Conservation (phyloP, 2,888 invertebrate species). For the Zaprionus bogoriensis region DNA sequence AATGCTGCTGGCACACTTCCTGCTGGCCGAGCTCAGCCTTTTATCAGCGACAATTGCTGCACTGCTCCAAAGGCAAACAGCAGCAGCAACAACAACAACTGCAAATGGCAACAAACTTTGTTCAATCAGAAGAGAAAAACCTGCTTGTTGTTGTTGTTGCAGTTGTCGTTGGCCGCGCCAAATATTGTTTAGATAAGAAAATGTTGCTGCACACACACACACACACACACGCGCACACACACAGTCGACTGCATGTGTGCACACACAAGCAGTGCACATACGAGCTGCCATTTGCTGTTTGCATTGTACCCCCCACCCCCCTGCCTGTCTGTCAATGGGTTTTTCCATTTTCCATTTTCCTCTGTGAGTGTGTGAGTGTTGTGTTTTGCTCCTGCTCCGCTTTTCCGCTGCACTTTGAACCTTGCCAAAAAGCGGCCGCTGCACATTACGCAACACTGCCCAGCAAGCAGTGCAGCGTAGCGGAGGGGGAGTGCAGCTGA, state of each 20-base stretch:
- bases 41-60: constrained; percentile 52
- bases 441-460: constrained; percentile 36
- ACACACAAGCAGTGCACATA: constrained; percentile 24
- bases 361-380: background rate
- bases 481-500: background rate
- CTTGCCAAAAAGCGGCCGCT: constrained; percentile 45
- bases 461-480: background rate
- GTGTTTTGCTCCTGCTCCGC: constrained; percentile 20
- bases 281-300: constrained; percentile 43
- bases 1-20: constrained; percentile 30
- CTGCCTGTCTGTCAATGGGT: constrained; percentile 43
- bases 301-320: constrained; percentile 2
- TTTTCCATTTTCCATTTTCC: constrained; percentile 37
- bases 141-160: too few species aligned
- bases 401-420: constrained; percentile 10
- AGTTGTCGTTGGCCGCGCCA: constrained; percentile 44
- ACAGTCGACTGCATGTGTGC: background rate
- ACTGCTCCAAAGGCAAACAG: constrained; percentile 40
- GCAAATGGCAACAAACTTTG: constrained; percentile 60
- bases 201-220: constrained; percentile 46
- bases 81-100: constrained; percentile 22
- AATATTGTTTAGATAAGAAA: constrained; percentile 78
- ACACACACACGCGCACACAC: constrained; percentile 16
- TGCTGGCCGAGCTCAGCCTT: constrained; percentile 36
- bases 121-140: constrained; percentile 70